Percentiles rank a stretch among this genome's conserved stretches.
Evolutionary conservation across 2,888 invertebrate genomes (phyloP).

Genomic region (Eristalinus aeneus): DNA sequence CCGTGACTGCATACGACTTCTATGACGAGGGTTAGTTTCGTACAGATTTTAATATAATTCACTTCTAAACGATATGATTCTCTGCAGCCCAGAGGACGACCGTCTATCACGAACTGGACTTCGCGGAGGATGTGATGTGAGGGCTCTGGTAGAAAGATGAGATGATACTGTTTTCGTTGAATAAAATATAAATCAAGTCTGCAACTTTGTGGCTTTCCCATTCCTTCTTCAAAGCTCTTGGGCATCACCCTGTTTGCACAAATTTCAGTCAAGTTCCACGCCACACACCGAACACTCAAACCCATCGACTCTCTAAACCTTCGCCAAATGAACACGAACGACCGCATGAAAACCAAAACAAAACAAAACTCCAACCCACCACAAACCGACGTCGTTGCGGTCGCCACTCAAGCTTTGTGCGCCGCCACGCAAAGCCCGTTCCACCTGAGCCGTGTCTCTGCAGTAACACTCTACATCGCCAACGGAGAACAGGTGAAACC

Average conservation of each 20-base stretch:
- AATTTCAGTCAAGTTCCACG: not conserved
- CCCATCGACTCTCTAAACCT: not conserved
- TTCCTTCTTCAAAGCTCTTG: too few relatives aligned
- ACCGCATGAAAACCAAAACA: not conserved
- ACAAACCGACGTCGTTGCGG: constrained; percentile 11
- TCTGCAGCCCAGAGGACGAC: not conserved
- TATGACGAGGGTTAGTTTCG: constrained; percentile 13
- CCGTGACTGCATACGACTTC: constrained; percentile 5
- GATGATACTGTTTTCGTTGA: too few relatives aligned
- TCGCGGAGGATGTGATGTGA: not conserved
- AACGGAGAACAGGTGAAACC: constrained; percentile 66
- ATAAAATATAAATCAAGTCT: too few relatives aligned
- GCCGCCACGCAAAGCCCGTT: constrained; percentile 1
- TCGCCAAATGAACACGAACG: not conserved
- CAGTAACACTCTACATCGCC: constrained; percentile 62
- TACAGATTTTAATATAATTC: not conserved
- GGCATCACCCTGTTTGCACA: too few relatives aligned
- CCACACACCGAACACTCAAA: not conserved
- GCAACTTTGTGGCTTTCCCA: too few relatives aligned
- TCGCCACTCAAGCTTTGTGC: not conserved
- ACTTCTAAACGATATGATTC: not conserved
- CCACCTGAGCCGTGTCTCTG: constrained; percentile 42
- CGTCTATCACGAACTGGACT: not conserved
- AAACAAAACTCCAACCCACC: not conserved
- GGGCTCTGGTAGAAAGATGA: too few relatives aligned